Conservation (phyloP, 2,113 vertebrate species). For the Haemorhous mexicanus region DNA sequence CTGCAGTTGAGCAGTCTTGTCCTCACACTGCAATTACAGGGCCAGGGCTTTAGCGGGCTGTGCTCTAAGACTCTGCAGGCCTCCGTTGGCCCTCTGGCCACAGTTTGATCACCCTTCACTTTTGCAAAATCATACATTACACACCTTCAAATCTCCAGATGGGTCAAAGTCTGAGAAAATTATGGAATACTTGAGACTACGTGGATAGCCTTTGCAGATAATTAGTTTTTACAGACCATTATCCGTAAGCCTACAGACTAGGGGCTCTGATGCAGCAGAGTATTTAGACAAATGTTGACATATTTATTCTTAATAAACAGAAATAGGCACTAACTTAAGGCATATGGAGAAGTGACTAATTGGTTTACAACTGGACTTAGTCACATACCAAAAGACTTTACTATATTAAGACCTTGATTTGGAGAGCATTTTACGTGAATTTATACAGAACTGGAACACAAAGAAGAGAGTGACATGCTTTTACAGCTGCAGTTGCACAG, state of each 20-base stretch:
- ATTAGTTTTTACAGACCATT: background rate
- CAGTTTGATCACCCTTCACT: background rate
- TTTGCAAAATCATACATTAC: background rate
- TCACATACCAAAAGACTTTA: background rate
- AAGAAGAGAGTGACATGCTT: background rate
- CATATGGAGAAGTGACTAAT: background rate
- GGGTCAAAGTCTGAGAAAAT: background rate
- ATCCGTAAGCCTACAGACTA: background rate
- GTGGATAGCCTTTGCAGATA: background rate
- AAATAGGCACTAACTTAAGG: background rate
- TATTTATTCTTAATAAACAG: background rate
- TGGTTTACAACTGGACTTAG: background rate
- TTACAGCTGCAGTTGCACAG: background rate
- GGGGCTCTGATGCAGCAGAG: background rate
- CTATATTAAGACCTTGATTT: background rate
- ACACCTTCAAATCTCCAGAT: background rate
- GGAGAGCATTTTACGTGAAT: background rate
- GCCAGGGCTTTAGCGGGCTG: background rate
- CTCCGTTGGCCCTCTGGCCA: background rate
- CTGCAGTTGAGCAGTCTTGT: constrained; percentile 36
- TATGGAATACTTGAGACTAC: background rate
- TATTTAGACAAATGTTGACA: background rate
- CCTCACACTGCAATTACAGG: background rate
- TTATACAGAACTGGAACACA: background rate
- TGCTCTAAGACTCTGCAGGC: background rate